Percentiles rank a stretch among this genome's conserved stretches.
Conservation (phyloP, 2,797 vertebrate species). For the Micrastur ruficollis region DNA sequence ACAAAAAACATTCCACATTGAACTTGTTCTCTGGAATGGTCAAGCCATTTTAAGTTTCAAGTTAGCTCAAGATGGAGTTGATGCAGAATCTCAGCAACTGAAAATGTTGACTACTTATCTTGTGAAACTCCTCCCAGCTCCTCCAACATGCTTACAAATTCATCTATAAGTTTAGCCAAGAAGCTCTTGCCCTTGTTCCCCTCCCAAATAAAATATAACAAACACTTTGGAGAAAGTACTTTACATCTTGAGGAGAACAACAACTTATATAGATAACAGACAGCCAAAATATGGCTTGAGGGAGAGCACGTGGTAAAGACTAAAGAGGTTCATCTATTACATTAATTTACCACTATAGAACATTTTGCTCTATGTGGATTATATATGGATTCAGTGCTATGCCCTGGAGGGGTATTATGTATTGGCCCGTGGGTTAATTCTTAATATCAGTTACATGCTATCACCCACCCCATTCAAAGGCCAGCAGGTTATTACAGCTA, state of each 20-base stretch:
- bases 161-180: not conserved
- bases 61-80: not conserved
- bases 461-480: not conserved
- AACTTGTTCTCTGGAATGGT: not conserved
- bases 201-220: not conserved
- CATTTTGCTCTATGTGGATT: not conserved
- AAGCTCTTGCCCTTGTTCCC: not conserved
- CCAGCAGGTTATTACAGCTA: not conserved
- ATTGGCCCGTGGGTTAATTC: not conserved
- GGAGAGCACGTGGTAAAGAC: not conserved
- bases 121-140: not conserved
- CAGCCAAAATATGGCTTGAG: not conserved
- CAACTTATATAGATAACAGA: not conserved
- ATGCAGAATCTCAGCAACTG: not conserved
- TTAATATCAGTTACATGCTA: not conserved
- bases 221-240: not conserved
- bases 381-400: not conserved
- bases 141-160: not conserved
- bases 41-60: not conserved
- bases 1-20: not conserved
- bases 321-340: not conserved
- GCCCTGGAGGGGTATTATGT: not conserved
- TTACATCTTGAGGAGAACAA: not conserved
- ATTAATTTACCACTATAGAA: not conserved
- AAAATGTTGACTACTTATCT: not conserved